Conservation (phyloP, 2,888 invertebrate species). For the Fissipunctia ypsillon region DNA sequence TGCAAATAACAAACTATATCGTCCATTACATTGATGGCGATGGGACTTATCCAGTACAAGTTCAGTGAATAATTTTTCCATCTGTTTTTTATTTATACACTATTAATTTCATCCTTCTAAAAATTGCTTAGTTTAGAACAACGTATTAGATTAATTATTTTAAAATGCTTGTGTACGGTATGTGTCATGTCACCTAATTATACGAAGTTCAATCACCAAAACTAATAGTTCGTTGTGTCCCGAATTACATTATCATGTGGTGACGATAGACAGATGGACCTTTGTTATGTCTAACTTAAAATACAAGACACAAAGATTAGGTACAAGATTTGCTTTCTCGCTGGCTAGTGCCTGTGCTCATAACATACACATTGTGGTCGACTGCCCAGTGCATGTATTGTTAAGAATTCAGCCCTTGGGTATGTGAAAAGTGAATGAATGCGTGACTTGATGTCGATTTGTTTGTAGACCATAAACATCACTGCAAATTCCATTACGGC, state of each 20-base stretch:
- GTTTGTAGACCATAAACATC: slow-evolving; percentile 56
- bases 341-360: slow-evolving; percentile 13
- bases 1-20: slow-evolving; percentile 4
- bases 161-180: background rate
- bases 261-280: slow-evolving; percentile 28
- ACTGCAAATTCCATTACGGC: slow-evolving; percentile 58
- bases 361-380: slow-evolving; percentile 27
- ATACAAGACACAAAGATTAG: slow-evolving; percentile 7
- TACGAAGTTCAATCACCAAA: slow-evolving; percentile 31
- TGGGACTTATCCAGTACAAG: background rate
- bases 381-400: slow-evolving; percentile 23
- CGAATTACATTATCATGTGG: slow-evolving; percentile 29
- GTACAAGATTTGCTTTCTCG: slow-evolving; percentile 5
- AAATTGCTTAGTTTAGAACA: background rate
- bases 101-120: too few relatives aligned
- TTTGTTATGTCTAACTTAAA: slow-evolving; percentile 34
- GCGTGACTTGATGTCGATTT: slow-evolving; percentile 65
- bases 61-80: background rate
- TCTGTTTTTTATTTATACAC: background rate
- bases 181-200: slow-evolving; percentile 14
- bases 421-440: slow-evolving; percentile 61
- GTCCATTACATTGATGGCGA: background rate
- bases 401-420: slow-evolving; percentile 46
- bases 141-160: background rate
- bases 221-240: slow-evolving; percentile 33